Percentiles rank a stretch among this genome's conserved stretches.
Evolutionary conservation across 2,113 vertebrate genomes (phyloP).

Genomic region (western clawed frog (Xenopus tropicalis)): DNA sequence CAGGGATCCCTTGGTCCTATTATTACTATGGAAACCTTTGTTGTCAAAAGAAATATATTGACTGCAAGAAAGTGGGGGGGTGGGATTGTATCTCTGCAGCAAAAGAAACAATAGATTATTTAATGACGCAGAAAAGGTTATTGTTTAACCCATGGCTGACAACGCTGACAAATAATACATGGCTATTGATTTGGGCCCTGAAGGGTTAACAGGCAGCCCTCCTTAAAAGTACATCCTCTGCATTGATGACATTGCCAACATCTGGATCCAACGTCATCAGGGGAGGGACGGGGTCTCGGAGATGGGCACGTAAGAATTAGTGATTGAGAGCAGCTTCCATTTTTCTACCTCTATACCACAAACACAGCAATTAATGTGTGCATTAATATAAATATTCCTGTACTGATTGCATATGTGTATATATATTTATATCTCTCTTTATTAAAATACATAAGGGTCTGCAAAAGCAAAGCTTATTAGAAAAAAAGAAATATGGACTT

Average conservation of each 20-base stretch:
- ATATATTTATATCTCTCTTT: too few relatives aligned
- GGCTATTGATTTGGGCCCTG: not conserved
- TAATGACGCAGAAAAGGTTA: slow-evolving; percentile 15
- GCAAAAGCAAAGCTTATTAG: too few relatives aligned
- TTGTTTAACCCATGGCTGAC: slow-evolving; percentile 20
- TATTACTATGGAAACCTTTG: slow-evolving; percentile 35
- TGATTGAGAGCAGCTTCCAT: slow-evolving; percentile 1
- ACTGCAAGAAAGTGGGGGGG: not conserved
- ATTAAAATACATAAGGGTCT: too few relatives aligned
- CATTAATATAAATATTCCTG: too few relatives aligned
- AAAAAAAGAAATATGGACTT: too few relatives aligned
- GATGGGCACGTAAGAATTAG: not conserved
- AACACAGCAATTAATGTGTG: not conserved
- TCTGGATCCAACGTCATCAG: slow-evolving; percentile 27
- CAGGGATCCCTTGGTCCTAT: slow-evolving; percentile 23
- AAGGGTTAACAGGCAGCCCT: slow-evolving; percentile 18
- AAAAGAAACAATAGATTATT: slow-evolving; percentile 36
- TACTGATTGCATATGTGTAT: too few relatives aligned
- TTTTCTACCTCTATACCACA: slow-evolving; percentile 13
- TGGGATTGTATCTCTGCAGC: slow-evolving; percentile 12
- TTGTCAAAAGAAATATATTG: slow-evolving; percentile 18
- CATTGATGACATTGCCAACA: slow-evolving; percentile 33
- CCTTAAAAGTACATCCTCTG: slow-evolving; percentile 3
- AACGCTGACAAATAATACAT: not conserved
- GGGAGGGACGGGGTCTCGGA: not conserved